Conservation (phyloP, 2,113 vertebrate species). For the Tapirus terrestris region DNA sequence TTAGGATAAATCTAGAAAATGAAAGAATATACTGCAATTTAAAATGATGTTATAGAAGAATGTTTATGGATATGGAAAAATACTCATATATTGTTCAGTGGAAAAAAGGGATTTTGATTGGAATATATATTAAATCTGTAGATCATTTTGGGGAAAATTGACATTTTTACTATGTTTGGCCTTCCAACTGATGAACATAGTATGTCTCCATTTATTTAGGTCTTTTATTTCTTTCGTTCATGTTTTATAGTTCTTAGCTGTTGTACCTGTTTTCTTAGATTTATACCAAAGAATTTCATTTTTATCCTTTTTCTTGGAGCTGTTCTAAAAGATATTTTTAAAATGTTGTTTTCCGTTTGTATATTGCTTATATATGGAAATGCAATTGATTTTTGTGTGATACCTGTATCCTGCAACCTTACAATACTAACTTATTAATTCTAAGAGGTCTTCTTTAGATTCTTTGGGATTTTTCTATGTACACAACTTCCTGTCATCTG, state of each 20-base stretch:
- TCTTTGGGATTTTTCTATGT: background rate
- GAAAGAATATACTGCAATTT: background rate
- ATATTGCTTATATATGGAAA: background rate
- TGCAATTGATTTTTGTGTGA: background rate
- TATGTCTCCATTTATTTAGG: background rate
- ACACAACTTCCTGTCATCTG: background rate
- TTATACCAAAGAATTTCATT: background rate
- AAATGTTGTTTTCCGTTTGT: background rate
- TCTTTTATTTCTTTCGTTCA: background rate
- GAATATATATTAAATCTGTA: background rate
- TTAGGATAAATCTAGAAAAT: slow-evolving; percentile 8
- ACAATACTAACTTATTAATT: background rate
- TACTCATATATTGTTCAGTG: background rate
- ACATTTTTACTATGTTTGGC: background rate
- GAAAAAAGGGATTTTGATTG: background rate
- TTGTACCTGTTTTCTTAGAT: background rate
- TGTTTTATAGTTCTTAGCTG: background rate
- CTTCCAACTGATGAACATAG: background rate
- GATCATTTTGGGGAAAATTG: background rate
- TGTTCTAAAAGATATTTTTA: background rate
- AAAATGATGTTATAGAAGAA: background rate
- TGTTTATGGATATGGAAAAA: slow-evolving; percentile 8
- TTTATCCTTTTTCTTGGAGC: background rate
- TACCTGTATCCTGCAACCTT: background rate
- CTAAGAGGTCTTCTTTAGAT: background rate